Percentiles rank a stretch among this genome's conserved stretches.
phyloP scores from a whole-genome alignment of 2,888 invertebrate species.

The Tromatobia lineatoria region DNA sequence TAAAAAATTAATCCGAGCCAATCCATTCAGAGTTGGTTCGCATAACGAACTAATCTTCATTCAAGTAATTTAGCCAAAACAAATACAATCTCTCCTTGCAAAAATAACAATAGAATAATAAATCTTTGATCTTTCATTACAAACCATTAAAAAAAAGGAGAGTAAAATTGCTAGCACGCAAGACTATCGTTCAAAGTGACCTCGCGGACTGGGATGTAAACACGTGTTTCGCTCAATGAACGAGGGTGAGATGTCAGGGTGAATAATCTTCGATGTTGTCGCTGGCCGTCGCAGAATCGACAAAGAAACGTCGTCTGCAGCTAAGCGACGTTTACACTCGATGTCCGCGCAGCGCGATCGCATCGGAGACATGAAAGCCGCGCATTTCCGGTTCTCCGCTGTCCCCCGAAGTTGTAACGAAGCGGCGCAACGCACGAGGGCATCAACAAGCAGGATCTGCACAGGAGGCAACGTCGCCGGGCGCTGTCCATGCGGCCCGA shows the following conservation, averaged over 20 bases:
- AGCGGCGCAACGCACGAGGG: constrained; percentile 8
- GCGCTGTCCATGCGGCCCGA: constrained; percentile 60
- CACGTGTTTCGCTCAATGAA: not conserved
- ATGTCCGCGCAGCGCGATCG: not conserved
- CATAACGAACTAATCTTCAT: too few relatives aligned
- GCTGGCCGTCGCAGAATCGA: not conserved
- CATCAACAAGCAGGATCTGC: constrained; percentile 53
- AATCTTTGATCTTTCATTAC: not conserved
- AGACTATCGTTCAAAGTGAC: not conserved
- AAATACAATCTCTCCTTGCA: not conserved
- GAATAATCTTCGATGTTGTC: not conserved
- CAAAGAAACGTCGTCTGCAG: not conserved
- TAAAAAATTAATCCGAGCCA: too few relatives aligned
- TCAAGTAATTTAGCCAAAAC: not conserved
- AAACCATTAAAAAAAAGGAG: not conserved
- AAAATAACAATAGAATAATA: not conserved
- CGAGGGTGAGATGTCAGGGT: not conserved
- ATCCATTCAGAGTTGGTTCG: too few relatives aligned
- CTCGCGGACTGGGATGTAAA: not conserved
- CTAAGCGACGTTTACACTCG: not conserved
- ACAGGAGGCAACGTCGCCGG: constrained; percentile 46
- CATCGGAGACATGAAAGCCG: not conserved
- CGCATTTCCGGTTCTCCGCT: constrained; percentile 46
- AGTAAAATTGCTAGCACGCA: not conserved
- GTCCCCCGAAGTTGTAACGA: constrained; percentile 1